Evolutionary conservation across 2,797 vertebrate genomes (phyloP).

Genomic region (Tolypeutes matacus): DNA sequence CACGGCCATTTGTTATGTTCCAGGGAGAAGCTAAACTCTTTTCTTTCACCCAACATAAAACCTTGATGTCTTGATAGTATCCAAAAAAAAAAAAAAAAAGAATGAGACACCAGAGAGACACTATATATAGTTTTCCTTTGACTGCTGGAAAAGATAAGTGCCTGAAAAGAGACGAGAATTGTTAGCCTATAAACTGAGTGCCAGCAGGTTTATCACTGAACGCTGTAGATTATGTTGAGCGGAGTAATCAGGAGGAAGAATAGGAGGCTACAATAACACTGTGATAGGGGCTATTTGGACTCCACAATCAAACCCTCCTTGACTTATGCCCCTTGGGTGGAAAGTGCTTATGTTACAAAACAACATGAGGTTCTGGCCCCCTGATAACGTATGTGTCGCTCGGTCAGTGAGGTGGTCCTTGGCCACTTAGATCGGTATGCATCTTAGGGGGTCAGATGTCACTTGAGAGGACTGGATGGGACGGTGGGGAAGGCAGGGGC

Average conservation of each 20-base stretch:
- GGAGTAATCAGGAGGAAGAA: slow-evolving; percentile 87
- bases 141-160: slow-evolving; percentile 88
- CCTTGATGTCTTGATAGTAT: slow-evolving; percentile 29
- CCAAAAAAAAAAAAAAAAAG: slow-evolving; percentile 3
- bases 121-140: slow-evolving; percentile 86
- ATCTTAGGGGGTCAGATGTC: slow-evolving; percentile 59
- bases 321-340: slow-evolving; percentile 86
- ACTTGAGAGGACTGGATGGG: not conserved
- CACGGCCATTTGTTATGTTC: slow-evolving; percentile 67
- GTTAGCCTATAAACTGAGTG: slow-evolving; percentile 88
- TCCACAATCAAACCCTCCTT: slow-evolving; percentile 86
- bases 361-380: slow-evolving; percentile 78
- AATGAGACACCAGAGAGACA: slow-evolving; percentile 86
- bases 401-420: slow-evolving; percentile 51
- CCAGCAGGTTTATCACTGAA: slow-evolving; percentile 88
- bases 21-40: slow-evolving; percentile 68
- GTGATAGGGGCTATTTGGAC: slow-evolving; percentile 85
- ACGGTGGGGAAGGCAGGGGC: not conserved
- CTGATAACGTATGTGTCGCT: slow-evolving; percentile 73
- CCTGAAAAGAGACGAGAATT: slow-evolving; percentile 84
- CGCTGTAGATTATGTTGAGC: slow-evolving; percentile 85
- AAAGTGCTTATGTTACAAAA: slow-evolving; percentile 88
- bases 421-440: not conserved
- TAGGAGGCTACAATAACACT: slow-evolving; percentile 89
- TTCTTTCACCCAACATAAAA: slow-evolving; percentile 65